Percentiles rank a stretch among this genome's conserved stretches.
These are phyloP conservation scores for Drosophila equinoxialis DNA, from an alignment of 1,140 invertebrate species.

Conservation along the genomic window DNA sequence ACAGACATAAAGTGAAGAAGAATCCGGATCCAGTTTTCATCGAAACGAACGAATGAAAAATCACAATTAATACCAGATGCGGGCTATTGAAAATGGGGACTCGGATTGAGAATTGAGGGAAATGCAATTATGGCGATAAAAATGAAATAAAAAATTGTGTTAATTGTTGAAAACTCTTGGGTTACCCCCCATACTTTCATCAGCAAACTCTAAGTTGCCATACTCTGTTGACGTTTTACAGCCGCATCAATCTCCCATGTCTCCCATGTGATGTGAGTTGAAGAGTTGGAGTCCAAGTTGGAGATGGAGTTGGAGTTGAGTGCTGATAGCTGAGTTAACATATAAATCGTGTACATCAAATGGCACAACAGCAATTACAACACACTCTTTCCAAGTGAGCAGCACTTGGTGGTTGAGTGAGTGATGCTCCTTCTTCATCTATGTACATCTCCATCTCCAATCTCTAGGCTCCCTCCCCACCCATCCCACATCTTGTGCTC, in stretches of 20 bases:
- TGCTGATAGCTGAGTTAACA: slow-evolving; percentile 63
- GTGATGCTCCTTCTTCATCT: slow-evolving; percentile 41
- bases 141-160: slow-evolving; percentile 71
- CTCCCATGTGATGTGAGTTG: background rate
- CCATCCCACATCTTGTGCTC: background rate
- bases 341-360: slow-evolving; percentile 30
- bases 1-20: slow-evolving; percentile 55
- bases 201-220: background rate
- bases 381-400: slow-evolving; percentile 30
- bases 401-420: slow-evolving; percentile 48
- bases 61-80: slow-evolving; percentile 49
- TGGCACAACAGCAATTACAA: slow-evolving; percentile 40
- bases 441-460: slow-evolving; percentile 6
- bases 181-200: background rate
- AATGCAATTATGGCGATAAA: slow-evolving; percentile 72
- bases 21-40: slow-evolving; percentile 27
- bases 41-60: slow-evolving; percentile 23
- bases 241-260: slow-evolving; percentile 60
- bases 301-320: slow-evolving; percentile 32
- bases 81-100: slow-evolving; percentile 64
- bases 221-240: slow-evolving; percentile 43
- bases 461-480: background rate
- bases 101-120: slow-evolving; percentile 12
- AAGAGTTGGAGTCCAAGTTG: background rate
- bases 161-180: slow-evolving; percentile 55